Evolutionary conservation across 2,888 invertebrate species (phyloP), one percentile per base, ranked within the genome.

Genomic region (Exocentrus adspersus): DNA sequence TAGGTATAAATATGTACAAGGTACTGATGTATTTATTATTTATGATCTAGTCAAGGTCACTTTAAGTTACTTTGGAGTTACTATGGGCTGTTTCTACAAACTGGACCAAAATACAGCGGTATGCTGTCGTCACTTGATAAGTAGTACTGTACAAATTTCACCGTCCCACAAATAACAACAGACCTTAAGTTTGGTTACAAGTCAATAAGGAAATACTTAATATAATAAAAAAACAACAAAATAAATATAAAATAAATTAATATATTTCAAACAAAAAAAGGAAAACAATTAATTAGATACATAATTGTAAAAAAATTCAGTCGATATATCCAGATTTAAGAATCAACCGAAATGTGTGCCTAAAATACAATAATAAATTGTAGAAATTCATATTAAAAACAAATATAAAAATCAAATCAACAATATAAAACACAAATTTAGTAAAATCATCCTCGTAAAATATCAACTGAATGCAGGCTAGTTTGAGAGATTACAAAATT

Each of bases 41-140:
- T 79, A 79, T 77, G 78, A 77, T 79, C 78, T 79, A 80, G 78
- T 80, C 78, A 79, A 82, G 81, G 81, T 81, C 81, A 82, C 81
- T 82, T 82, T 79, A 74, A 78, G 75, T 78, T 77, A 77, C 72
- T 76, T 78, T 78, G 76, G 78, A 77, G 77, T 77, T 65, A 75
- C 74, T 73, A 74, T 72, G 64, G 24, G 46, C 37, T 37, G n/a
- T 10, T 37, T 37, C 37, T 37, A 37, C n/a, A 37, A 37, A 37
- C 14, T 9, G 37, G 12, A 37, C 12, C n/a, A n/a, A 14, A 12
- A 37, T 14, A 37, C 14, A 37, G 12, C n/a, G 12, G 37, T 37
- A 37, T n/a, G 14, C n/a, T n/a, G n/a, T n/a, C n/a, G n/a, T n/a
- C n/a, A n/a, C n/a, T n/a, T n/a, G n/a, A n/a, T n/a, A n/a, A n/a